phyloP scores from a whole-genome alignment of 2,113 vertebrate genomes.

The Hiodon tergisus region DNA sequence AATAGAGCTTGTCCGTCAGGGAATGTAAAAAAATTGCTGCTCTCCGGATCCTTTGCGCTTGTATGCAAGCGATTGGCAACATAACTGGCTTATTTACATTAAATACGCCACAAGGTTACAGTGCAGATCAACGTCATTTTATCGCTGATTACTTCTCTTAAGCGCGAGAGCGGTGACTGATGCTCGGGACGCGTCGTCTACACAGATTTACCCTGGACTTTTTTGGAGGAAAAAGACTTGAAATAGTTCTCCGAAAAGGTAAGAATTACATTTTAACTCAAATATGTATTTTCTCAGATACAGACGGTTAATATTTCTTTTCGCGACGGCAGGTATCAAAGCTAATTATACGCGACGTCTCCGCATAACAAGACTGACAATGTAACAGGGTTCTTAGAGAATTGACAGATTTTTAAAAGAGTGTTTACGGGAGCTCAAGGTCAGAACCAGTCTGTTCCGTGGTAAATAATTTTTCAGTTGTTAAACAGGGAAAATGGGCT shows the following conservation, averaged over 20 bases:
- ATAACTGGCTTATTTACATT: conserved; percentile 99
- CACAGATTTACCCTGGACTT: conserved; percentile 79
- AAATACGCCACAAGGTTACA: conserved; percentile 99
- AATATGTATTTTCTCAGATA: conserved; percentile 35
- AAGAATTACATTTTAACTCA: conserved; percentile 69
- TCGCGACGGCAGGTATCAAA: conserved; percentile 61
- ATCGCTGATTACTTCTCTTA: conserved; percentile 98
- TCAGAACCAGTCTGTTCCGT: conserved; percentile 78
- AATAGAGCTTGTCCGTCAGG: conserved; percentile 84
- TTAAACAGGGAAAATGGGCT: conserved; percentile 70
- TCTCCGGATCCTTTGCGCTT: conserved; percentile 79
- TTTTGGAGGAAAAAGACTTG: conserved; percentile 67
- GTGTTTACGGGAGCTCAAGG: conserved; percentile 88
- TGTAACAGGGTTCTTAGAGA: conserved; percentile 58
- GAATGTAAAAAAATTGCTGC: conserved; percentile 72
- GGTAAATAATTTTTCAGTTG: conserved; percentile 67
- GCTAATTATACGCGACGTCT: conserved; percentile 61
- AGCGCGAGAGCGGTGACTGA: conserved; percentile 81
- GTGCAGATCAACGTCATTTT: conserved; percentile 97
- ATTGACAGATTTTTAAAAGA: conserved; percentile 71
- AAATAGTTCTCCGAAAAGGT: conserved; percentile 81
- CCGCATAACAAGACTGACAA: conserved; percentile 64
- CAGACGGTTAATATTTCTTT: conserved; percentile 21
- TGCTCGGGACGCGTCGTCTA: conserved; percentile 79
- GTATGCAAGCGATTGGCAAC: conserved; percentile 89